A percentile compares a stretch with the other conserved stretches of the same genome.
phyloP scores from a whole-genome alignment of 2,888 invertebrate species.

The Liopterus haemorrhoidalis region DNA sequence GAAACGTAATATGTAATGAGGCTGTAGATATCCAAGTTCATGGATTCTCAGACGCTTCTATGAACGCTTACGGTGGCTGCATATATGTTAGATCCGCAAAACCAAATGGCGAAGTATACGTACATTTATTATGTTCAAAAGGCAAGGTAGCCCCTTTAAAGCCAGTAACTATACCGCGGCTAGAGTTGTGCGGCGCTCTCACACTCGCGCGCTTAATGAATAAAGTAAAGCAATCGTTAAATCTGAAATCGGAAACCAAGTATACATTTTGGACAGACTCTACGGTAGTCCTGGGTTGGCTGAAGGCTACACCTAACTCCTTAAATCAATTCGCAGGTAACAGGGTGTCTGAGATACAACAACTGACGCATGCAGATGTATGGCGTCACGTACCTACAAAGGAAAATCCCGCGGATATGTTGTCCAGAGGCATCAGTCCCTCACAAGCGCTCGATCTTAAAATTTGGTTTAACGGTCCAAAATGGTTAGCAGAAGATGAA shows the following conservation, averaged over 20 bases:
- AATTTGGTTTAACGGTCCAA: constrained; percentile 28
- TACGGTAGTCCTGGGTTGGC: constrained; percentile 28
- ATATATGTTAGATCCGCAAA: constrained; percentile 22
- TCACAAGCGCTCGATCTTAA: constrained; percentile 13
- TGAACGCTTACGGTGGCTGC: too few relatives aligned
- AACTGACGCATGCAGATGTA: constrained; percentile 8
- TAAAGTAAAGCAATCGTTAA: constrained; percentile 19
- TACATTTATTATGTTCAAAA: constrained; percentile 27
- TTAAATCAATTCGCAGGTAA: constrained; percentile 28
- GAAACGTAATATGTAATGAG: constrained; percentile 11
- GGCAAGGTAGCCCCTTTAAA: constrained; percentile 30
- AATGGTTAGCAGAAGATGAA: constrained; percentile 13
- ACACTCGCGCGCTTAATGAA: constrained; percentile 23
- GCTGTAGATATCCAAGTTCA: constrained; percentile 25
- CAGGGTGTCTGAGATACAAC: constrained; percentile 27
- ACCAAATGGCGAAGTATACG: background rate
- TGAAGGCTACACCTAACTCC: constrained; percentile 20
- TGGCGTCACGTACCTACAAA: constrained; percentile 28
- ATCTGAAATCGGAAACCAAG: background rate
- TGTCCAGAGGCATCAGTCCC: constrained; percentile 24
- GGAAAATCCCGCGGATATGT: constrained; percentile 27
- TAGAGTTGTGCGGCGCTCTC: constrained; percentile 28
- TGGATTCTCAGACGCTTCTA: constrained; percentile 32
- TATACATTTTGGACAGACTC: constrained; percentile 29
- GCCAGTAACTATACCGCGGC: constrained; percentile 25